These are phyloP conservation scores for Coecobrya sp. DNA, from an alignment of 2,888 invertebrate genomes.

Conservation along the genomic window DNA sequence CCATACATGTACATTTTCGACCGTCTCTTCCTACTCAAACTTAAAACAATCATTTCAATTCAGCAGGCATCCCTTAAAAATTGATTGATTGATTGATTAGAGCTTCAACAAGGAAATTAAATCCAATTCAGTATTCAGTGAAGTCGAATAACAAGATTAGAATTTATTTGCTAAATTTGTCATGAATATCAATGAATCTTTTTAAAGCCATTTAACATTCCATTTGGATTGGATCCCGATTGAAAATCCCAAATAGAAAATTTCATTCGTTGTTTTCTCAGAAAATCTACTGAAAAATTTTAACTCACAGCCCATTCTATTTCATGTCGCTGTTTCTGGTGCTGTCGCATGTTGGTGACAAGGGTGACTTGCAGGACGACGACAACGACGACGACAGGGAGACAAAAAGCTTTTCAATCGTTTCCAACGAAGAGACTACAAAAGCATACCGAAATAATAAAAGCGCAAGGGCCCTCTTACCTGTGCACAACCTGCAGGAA, in stretches of 20 bases:
- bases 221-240: background rate
- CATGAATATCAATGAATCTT: conserved; percentile 29
- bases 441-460: background rate
- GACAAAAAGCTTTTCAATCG: conserved; percentile 53
- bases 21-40: background rate
- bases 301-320: background rate
- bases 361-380: conserved; percentile 72
- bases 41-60: conserved; percentile 36
- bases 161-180: conserved; percentile 11
- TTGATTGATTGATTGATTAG: conserved; percentile 17
- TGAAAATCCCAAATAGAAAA: background rate
- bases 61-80: background rate
- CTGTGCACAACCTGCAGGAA: conserved; percentile 77
- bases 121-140: background rate
- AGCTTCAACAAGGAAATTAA: background rate
- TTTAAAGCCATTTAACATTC: background rate
- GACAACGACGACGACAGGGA: background rate
- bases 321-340: background rate
- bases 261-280: background rate
- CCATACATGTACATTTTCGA: background rate
- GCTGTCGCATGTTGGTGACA: conserved; percentile 40
- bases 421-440: conserved; percentile 51
- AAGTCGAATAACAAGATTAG: conserved; percentile 36
- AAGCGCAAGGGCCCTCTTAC: conserved; percentile 71
- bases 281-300: background rate